Evolutionary conservation across 1,140 invertebrate species (phyloP).

Genomic region (Bursaphelenchus mucronatus): DNA sequence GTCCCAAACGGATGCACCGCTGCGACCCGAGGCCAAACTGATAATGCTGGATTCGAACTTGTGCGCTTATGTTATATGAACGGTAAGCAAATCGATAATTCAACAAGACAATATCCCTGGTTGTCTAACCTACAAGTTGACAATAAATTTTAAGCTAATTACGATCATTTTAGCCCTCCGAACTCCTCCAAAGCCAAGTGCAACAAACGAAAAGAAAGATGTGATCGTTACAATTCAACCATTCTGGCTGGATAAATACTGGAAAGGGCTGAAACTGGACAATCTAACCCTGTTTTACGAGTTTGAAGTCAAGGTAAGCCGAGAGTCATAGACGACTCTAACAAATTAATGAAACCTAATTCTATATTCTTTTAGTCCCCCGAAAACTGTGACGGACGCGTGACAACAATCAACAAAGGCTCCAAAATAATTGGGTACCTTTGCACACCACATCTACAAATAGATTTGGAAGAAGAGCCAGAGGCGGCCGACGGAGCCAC

Average conservation of each 20-base stretch:
- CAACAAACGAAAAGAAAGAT: slow-evolving; percentile 28
- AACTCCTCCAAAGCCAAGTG: slow-evolving; percentile 24
- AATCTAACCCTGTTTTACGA: slow-evolving; percentile 34
- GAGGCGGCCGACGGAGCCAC: slow-evolving; percentile 4
- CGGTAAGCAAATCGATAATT: slow-evolving; percentile 22
- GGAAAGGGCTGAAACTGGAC: slow-evolving; percentile 27
- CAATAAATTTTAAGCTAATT: neutral
- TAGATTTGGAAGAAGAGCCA: slow-evolving; percentile 26
- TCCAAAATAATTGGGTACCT: slow-evolving; percentile 14
- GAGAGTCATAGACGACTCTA: too few species aligned
- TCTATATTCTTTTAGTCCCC: slow-evolving; percentile 3
- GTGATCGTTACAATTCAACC: slow-evolving; percentile 36
- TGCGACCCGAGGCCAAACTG: slow-evolving; percentile 2
- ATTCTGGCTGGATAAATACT: slow-evolving; percentile 35
- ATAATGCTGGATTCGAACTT: neutral
- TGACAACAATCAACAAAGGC: slow-evolving; percentile 25
- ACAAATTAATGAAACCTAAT: too few species aligned
- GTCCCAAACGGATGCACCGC: slow-evolving; percentile 16
- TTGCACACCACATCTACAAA: slow-evolving; percentile 27
- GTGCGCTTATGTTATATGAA: neutral
- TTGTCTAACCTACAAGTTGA: neutral
- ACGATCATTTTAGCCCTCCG: slow-evolving; percentile 23
- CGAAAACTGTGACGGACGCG: slow-evolving; percentile 20
- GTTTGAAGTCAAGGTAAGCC: slow-evolving; percentile 27
- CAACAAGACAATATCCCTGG: slow-evolving; percentile 17